Evolutionary conservation across 2,113 vertebrate species (phyloP).

Genomic region (Ophthalmolycus amberensis): DNA sequence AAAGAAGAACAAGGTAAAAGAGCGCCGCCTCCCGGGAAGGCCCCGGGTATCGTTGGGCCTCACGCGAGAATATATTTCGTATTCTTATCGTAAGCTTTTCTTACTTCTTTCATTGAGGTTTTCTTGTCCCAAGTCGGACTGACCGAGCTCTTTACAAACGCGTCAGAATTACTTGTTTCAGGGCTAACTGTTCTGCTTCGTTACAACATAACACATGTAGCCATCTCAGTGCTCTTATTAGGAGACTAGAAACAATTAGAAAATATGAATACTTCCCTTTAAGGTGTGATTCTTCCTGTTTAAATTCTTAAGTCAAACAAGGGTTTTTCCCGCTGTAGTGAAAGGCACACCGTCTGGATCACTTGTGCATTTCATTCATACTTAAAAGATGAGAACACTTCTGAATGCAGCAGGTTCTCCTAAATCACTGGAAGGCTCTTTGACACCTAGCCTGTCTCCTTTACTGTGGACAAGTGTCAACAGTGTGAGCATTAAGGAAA

Average conservation of each 20-base stretch:
- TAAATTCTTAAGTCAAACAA: not conserved
- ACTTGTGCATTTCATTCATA: not conserved
- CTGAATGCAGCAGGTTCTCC: not conserved
- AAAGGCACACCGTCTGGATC: not conserved
- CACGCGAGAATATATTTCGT: not conserved
- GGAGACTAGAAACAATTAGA: not conserved
- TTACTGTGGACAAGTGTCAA: not conserved
- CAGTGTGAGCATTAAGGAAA: not conserved
- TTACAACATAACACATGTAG: not conserved
- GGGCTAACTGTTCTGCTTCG: not conserved
- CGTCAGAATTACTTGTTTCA: not conserved
- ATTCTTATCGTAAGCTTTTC: too few relatives aligned
- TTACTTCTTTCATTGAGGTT: not conserved
- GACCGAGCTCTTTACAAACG: not conserved
- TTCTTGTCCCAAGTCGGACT: not conserved
- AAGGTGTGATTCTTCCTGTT: too few relatives aligned
- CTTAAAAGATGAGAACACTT: not conserved
- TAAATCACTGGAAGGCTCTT: not conserved
- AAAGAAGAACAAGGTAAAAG: constrained; percentile 95
- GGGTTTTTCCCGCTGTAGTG: not conserved
- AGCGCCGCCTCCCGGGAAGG: not conserved
- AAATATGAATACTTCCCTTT: too few relatives aligned
- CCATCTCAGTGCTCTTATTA: not conserved
- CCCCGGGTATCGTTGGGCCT: not conserved
- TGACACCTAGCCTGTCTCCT: not conserved